A percentile compares a stretch with the other conserved stretches of the same genome.
Conservation (phyloP, 2,888 invertebrate genomes). For the Eretmocerus hayati region DNA sequence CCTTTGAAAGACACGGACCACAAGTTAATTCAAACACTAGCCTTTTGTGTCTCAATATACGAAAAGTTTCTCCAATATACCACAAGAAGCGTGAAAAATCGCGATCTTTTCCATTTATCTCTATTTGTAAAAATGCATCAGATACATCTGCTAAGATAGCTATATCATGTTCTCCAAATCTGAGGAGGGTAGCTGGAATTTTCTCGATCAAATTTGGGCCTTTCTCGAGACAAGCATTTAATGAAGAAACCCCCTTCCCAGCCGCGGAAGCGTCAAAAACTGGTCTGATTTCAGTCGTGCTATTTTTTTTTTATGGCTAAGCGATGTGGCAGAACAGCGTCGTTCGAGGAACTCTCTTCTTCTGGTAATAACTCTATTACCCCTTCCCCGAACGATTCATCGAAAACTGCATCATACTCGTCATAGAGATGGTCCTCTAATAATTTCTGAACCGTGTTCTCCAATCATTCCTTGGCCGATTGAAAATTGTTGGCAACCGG, state of each 20-base stretch:
- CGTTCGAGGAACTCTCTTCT: too few species aligned
- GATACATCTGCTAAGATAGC: neutral
- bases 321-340: neutral
- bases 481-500: neutral
- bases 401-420: neutral
- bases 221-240: constrained; percentile 1
- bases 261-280: constrained; percentile 31
- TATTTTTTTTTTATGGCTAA: neutral
- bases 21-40: constrained; percentile 27
- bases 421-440: neutral
- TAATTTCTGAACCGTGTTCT: neutral
- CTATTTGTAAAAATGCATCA: neutral
- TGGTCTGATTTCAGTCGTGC: constrained; percentile 6
- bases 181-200: constrained; percentile 16
- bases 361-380: neutral
- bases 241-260: constrained; percentile 25
- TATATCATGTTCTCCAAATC: constrained; percentile 20
- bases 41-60: constrained; percentile 20
- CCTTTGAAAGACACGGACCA: constrained; percentile 26
- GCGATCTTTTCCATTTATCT: neutral
- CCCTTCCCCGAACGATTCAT: neutral
- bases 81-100: neutral
- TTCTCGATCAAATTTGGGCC: neutral
- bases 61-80: too few species aligned
- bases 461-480: neutral